Evolutionary conservation across 2,113 vertebrate genomes (phyloP), one percentile per base, ranked within the genome.

Genomic region (Gambusia affinis): DNA sequence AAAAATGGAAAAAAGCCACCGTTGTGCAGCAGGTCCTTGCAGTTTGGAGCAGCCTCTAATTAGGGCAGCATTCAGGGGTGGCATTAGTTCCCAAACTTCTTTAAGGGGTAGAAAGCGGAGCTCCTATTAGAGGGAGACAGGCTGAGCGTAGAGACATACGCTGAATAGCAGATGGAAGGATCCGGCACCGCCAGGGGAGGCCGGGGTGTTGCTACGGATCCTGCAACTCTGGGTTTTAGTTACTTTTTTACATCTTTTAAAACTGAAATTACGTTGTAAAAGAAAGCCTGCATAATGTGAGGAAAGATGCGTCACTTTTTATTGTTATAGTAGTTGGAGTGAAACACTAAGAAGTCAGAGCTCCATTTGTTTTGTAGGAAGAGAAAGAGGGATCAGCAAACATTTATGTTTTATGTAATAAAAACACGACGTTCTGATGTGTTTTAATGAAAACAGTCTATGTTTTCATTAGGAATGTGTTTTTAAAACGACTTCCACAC

Each of bases 31-130:
- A 83, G 92, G 88, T 91, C 92, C 92, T 90, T 86, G 85, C 85
- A 90, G 75, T 89, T 82, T 83, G 85, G 87, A 89, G 90, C 87
- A 84, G 89, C 92, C 93, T 95, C 96, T 96, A 97, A 97, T 97
- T 97, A 95, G 95, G 90, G 83, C 64, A 87, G 94, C 88, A 95
- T 94, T 94, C 95, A 93, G 94, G 95, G 89, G 93, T 95, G 95
- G 93, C 94, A 94, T 96, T 95, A 94, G 94, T 96, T 95, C 95
- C 95, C 95, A 96, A 97, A 95, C 95, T 95, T 96, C 88, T 97
- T 96, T 96, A 96, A 96, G 94, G 96, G 96, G 96, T 94, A 92
- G 94, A 95, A 95, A 93, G 90, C 92, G 68, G 89, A 90, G 91
- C 93, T 94, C 94, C 92, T 95, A 96, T 97, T 94, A 96, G 92